These are phyloP conservation scores for Poeciliopsis prolifica DNA, from an alignment of 2,113 vertebrate species.

Conservation along the genomic window DNA sequence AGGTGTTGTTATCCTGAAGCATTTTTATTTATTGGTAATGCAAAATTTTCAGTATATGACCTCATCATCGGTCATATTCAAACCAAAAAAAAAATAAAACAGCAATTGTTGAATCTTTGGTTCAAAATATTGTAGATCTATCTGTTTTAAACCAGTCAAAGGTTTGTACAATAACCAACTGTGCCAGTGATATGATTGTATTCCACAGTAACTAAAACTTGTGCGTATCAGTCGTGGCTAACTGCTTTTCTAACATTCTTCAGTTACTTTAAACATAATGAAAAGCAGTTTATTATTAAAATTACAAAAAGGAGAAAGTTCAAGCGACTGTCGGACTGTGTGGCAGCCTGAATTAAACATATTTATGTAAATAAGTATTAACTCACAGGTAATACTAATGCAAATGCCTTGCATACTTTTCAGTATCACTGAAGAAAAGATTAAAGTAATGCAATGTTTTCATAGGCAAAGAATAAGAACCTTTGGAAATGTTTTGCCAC, in stretches of 20 bases:
- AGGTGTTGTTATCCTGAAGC: background rate
- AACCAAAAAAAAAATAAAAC: too few relatives aligned
- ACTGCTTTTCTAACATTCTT: too few relatives aligned
- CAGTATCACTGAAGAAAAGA: background rate
- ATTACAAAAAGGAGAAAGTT: background rate
- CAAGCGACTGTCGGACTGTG: background rate
- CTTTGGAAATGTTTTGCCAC: conserved; percentile 4
- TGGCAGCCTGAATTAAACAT: conserved; percentile 2
- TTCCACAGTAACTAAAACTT: too few relatives aligned
- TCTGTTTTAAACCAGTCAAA: background rate
- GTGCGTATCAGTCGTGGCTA: too few relatives aligned
- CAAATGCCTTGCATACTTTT: background rate
- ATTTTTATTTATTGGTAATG: background rate
- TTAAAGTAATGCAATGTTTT: background rate
- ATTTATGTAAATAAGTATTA: background rate
- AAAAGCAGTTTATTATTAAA: conserved; percentile 4
- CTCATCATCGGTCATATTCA: background rate
- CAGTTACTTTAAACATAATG: background rate
- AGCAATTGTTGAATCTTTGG: too few relatives aligned
- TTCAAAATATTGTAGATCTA: background rate
- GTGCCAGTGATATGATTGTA: background rate
- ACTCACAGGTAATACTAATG: background rate
- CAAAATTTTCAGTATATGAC: background rate
- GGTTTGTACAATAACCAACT: conserved; percentile 1
- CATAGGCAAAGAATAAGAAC: background rate